Base-by-base conservation (phyloP, 1,140 invertebrate species). In the Himalopsyche phryganea region DNA sequence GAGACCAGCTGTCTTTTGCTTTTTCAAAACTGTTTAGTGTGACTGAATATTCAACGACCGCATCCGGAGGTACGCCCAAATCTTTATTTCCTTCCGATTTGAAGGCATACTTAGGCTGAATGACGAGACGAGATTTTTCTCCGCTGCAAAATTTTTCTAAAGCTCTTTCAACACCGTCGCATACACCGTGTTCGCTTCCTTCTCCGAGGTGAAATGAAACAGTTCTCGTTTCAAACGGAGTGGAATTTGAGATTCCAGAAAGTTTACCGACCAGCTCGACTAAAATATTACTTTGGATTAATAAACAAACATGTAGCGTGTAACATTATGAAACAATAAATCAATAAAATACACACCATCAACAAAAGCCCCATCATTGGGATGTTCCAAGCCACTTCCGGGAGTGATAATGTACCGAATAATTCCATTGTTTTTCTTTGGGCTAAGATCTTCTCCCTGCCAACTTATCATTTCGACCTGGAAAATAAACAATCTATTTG, bases 151-250 rank as follows among this genome's bases (percentile, higher is more conserved):
- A 94, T 67, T 87, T 90, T 59, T 87, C 82, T 0, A 98, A 66
- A 0, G 92, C 93, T 60, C 81, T 80, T 71, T 98, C 96, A 13
- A 98, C 69, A 1, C 94, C 96, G 35, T 86, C 81, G 14, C 92
- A 82, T 13, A 98, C 73, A 58, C 85, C 85, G 38, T 73, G 70
- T 54, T 90, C 87, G 48, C 74, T 79, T 14, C 90, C 94, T 76
- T 98, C 95, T 0, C 94, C 94, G n/a, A 97, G 74, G 32, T 75
- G 72, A 71, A 97, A 98, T 38, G 85, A 81, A 0, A 95, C 80
- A 61, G 93, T 85, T 66, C 90, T 79, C 1, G 55, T 66, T 47
- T 78, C 75, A 48, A 78, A 76, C 2, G 72, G 65, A 61, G 70
- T 71, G 9, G 68, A 72, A 32, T 70, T 70, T 0, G 56, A 45